A percentile compares a stretch with the other conserved stretches of the same genome.
These are phyloP conservation scores for Geococcyx californianus DNA, from an alignment of 2,113 vertebrate species.

Conservation along the genomic window DNA sequence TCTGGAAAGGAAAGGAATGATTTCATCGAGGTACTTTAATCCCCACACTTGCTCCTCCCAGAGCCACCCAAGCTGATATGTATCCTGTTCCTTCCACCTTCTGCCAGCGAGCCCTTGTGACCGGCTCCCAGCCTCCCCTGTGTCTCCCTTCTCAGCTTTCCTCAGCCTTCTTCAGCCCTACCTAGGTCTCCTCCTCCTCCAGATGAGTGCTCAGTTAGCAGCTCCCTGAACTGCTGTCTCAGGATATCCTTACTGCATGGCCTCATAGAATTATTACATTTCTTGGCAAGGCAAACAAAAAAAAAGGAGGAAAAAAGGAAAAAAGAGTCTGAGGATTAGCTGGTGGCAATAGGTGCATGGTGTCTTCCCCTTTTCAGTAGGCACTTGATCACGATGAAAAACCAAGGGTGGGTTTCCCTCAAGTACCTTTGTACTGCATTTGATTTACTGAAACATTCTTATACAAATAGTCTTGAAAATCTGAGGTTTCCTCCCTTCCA, in stretches of 20 bases:
- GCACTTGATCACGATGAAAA: background rate
- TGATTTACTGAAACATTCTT: background rate
- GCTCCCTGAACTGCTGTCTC: background rate
- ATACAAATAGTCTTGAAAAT: background rate
- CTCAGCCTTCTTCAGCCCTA: background rate
- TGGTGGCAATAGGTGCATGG: background rate
- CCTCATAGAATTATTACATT: background rate
- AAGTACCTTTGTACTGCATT: background rate
- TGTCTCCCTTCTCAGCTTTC: slow-evolving; percentile 22
- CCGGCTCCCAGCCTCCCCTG: slow-evolving; percentile 19
- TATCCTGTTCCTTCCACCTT: slow-evolving; percentile 4
- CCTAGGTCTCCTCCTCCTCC: background rate
- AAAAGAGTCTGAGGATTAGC: background rate
- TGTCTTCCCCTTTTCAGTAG: background rate
- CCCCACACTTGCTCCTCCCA: slow-evolving; percentile 46
- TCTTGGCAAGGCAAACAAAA: background rate
- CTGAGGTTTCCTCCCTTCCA: background rate
- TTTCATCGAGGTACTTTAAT: slow-evolving; percentile 18
- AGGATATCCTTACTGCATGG: background rate
- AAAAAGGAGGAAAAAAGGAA: background rate
- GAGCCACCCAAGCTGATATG: slow-evolving; percentile 38
- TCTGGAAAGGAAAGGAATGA: slow-evolving; percentile 51
- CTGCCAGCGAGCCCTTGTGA: slow-evolving; percentile 15
- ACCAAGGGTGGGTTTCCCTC: background rate
- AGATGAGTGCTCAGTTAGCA: background rate